Percentiles rank a stretch among this genome's conserved stretches.
Conservation (phyloP, 1,140 invertebrate genomes). For the Halictus rubicundus region DNA sequence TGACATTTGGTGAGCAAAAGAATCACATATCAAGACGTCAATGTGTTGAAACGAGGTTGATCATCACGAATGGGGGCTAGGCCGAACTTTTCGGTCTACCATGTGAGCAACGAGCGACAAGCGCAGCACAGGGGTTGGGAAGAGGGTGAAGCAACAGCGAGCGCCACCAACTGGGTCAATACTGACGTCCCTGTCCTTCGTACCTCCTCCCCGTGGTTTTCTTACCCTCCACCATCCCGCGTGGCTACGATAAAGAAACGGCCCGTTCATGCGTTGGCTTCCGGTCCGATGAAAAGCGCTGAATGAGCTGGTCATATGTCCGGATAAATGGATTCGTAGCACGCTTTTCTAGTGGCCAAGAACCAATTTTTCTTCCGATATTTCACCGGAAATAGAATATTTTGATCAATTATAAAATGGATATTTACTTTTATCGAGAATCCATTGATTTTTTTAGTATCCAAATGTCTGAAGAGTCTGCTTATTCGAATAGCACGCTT, state of each 20-base stretch:
- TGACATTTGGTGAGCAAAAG: too few relatives aligned
- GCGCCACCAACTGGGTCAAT: slow-evolving; percentile 72
- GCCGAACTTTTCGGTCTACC: slow-evolving; percentile 19
- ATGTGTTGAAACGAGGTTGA: too few relatives aligned
- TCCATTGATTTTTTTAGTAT: too few relatives aligned
- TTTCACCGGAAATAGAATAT: too few relatives aligned
- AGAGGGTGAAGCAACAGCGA: slow-evolving; percentile 56
- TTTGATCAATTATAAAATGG: too few relatives aligned
- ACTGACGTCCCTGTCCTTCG: slow-evolving; percentile 66
- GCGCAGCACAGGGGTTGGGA: slow-evolving; percentile 28
- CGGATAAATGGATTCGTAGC: not conserved
- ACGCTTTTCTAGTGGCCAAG: too few relatives aligned
- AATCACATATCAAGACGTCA: too few relatives aligned
- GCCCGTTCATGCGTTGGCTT: slow-evolving; percentile 19
- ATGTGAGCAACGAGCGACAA: slow-evolving; percentile 17
- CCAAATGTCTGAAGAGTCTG: too few relatives aligned
- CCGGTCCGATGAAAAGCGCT: not conserved
- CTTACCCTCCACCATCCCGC: slow-evolving; percentile 2
- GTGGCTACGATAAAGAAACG: slow-evolving; percentile 25
- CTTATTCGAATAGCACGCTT: too few relatives aligned
- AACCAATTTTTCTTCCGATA: too few relatives aligned
- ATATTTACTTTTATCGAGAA: too few relatives aligned
- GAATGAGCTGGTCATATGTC: not conserved
- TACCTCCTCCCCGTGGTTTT: slow-evolving; percentile 14
- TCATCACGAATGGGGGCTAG: too few relatives aligned